phyloP scores from a whole-genome alignment of 2,888 invertebrate genomes.

The Achlya flavicornis region DNA sequence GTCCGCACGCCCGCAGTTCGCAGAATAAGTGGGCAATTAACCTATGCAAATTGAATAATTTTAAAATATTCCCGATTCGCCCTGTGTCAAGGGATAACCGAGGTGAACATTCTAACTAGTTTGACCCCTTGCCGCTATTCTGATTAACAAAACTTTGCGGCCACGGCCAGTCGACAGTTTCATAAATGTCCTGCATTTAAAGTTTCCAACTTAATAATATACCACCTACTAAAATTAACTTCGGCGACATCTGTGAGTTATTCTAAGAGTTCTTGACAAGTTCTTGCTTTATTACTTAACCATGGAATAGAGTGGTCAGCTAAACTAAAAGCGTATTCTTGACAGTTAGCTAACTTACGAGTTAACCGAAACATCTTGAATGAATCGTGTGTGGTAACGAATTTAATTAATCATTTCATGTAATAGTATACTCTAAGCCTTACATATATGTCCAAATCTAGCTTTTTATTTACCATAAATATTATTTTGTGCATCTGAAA shows the following conservation, averaged over 20 bases:
- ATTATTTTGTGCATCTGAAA: too few species aligned
- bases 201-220: slow-evolving; percentile 55
- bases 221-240: slow-evolving; percentile 33
- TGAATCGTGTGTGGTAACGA: neutral
- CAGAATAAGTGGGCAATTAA: slow-evolving; percentile 58
- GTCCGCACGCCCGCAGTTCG: slow-evolving; percentile 38
- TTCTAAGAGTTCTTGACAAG: slow-evolving; percentile 20
- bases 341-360: neutral
- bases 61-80: slow-evolving; percentile 61
- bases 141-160: slow-evolving; percentile 76
- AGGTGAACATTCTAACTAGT: slow-evolving; percentile 65
- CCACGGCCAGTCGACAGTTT: slow-evolving; percentile 51
- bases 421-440: too few species aligned
- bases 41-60: slow-evolving; percentile 71
- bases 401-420: too few species aligned
- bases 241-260: slow-evolving; percentile 21
- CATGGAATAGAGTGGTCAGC: neutral
- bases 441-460: too few species aligned
- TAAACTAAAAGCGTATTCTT: slow-evolving; percentile 1
- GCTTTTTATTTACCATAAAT: too few species aligned
- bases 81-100: slow-evolving; percentile 54
- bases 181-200: slow-evolving; percentile 64
- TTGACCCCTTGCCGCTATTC: slow-evolving; percentile 58
- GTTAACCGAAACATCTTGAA: neutral
- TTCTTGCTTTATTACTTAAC: slow-evolving; percentile 26